A percentile compares a stretch with the other conserved stretches of the same genome.
phyloP scores from a whole-genome alignment of 2,113 vertebrate species.

The Brachirus orientalis region DNA sequence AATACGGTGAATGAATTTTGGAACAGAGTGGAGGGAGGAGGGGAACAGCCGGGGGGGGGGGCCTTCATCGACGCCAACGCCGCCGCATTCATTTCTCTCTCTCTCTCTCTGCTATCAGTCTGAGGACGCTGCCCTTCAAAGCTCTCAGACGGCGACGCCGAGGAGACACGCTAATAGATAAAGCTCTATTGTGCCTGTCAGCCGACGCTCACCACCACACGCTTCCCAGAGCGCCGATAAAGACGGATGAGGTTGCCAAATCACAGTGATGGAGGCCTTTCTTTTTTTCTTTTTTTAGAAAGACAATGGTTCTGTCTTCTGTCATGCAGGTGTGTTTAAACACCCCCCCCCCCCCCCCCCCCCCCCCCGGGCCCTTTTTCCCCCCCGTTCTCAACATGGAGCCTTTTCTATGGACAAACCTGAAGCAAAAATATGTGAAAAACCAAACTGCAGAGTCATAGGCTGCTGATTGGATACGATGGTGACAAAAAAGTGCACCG shows the following conservation, averaged over 20 bases:
- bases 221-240: conserved; percentile 39
- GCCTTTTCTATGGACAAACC: too few relatives aligned
- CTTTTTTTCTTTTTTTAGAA: not conserved
- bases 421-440: too few relatives aligned
- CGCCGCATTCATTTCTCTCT: conserved; percentile 13
- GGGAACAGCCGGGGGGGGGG: not conserved
- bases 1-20: conserved; percentile 36
- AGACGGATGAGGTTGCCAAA: conserved; percentile 63
- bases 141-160: conserved; percentile 48
- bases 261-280: conserved; percentile 42
- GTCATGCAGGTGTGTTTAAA: conserved; percentile 23
- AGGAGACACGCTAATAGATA: conserved; percentile 51
- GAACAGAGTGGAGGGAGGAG: not conserved
- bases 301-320: conserved; percentile 24
- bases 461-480: too few relatives aligned
- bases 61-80: conserved; percentile 1
- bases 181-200: conserved; percentile 56
- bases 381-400: conserved; percentile 8
- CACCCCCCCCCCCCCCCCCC: too few relatives aligned
- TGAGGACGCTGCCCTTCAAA: conserved; percentile 51
- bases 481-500: too few relatives aligned
- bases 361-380: too few relatives aligned
- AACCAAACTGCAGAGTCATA: too few relatives aligned
- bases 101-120: conserved; percentile 35
- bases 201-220: conserved; percentile 22